Evolutionary conservation across 23 tunicate species (phyloP), one percentile per base, ranked within the genome.

Genomic region (Aplidium turbinatum): DNA sequence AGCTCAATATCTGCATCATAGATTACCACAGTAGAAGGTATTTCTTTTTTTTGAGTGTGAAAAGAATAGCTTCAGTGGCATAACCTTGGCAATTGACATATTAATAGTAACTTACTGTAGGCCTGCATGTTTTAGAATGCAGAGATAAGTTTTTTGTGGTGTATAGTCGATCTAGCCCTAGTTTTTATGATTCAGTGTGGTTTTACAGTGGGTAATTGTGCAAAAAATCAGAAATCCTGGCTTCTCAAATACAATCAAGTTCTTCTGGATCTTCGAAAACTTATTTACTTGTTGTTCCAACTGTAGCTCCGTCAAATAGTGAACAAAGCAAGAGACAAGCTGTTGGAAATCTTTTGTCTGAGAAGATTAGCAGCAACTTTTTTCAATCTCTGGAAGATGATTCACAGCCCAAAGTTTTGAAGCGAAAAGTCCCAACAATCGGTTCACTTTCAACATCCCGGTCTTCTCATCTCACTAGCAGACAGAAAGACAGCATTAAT

Each of bases 281-380:
- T 1, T 89, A 89, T 64, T 56, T 89, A 40, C 52, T 89, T 1
- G 82, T 89, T 80, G 96, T 89, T 25, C 96, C 96, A 2, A 82
- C 89, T 7, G 89, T 82, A 20, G 96, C 96, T 33, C 89, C 96
- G 33, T 82, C 96, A 4, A 89, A 89, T 51, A 61, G 80, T 70
- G 96, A 89, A 33, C 87, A 81, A 63, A 89, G 96, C 68, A 89
- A 89, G 53, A 65, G 96, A 1, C 96, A 82, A 45, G 96, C 86
- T 6, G 96, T 89, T 38, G 96, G 96, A 31, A 82, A 89, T 77
- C 47, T 89, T 18, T 51, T 82, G 18, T 55, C 94, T 21, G 52
- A 81, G 51, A 73, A 73, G 31, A 82, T 79, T 47, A 66, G 61
- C 24, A 58, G 51, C 26, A 81, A 63, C 35, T 80, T 75, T 69